These are phyloP conservation scores for Burhinus oedicnemus DNA, from an alignment of 2,113 vertebrate genomes.

Conservation along the genomic window DNA sequence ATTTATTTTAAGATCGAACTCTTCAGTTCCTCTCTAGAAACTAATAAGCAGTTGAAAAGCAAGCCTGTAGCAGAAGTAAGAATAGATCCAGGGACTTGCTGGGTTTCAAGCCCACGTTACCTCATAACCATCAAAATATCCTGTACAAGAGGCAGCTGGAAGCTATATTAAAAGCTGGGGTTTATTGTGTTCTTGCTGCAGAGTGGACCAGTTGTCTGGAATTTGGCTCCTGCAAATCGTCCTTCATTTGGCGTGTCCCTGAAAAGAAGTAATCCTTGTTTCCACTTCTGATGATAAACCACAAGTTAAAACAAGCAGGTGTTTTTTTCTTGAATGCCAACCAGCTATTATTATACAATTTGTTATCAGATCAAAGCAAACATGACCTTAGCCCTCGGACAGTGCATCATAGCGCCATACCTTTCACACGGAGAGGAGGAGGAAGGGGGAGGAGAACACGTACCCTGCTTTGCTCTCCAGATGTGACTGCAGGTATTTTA, in stretches of 20 bases:
- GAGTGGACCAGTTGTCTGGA: neutral
- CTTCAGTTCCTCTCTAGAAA: neutral
- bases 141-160: neutral
- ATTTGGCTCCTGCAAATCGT: neutral
- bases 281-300: neutral
- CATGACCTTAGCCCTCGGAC: conserved; percentile 6
- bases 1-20: conserved; percentile 8
- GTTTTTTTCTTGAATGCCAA: conserved; percentile 11
- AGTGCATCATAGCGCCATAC: neutral
- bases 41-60: neutral
- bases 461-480: neutral
- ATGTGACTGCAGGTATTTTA: conserved; percentile 22
- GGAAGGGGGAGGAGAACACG: neutral
- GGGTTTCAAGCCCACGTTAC: neutral
- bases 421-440: neutral
- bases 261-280: neutral
- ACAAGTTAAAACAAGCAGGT: neutral
- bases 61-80: neutral
- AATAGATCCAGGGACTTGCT: neutral
- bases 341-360: neutral
- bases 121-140: neutral
- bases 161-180: neutral
- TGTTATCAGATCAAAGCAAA: conserved; percentile 53
- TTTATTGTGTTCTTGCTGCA: neutral
- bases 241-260: neutral